A percentile compares a stretch with the other conserved stretches of the same genome.
These are phyloP conservation scores for Sarcophaga variegata DNA, from an alignment of 2,888 invertebrate species.

Conservation along the genomic window DNA sequence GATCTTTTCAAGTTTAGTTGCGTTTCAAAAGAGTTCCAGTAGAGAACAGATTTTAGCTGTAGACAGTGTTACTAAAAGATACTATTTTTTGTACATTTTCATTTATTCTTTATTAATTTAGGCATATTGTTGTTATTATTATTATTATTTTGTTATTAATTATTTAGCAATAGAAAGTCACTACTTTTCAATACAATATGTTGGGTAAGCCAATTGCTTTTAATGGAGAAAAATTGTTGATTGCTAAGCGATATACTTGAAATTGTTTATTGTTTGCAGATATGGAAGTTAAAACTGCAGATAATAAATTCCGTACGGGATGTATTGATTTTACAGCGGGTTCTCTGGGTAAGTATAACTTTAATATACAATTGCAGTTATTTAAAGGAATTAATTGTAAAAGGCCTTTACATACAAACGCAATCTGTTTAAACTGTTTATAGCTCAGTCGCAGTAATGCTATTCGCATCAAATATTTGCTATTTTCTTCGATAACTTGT, in stretches of 20 bases:
- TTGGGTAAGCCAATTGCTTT: conserved; percentile 45
- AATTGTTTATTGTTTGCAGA: conserved; percentile 47
- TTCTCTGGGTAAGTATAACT: conserved; percentile 86
- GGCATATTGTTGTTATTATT: conserved; percentile 2
- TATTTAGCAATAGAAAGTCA: neutral
- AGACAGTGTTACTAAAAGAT: conserved; percentile 10
- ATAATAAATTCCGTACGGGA: conserved; percentile 80
- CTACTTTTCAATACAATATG: conserved; percentile 26
- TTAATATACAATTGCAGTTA: neutral
- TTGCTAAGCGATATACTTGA: neutral
- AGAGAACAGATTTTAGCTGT: conserved; percentile 30
- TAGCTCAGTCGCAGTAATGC: too few species aligned
- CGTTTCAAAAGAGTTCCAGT: conserved; percentile 54
- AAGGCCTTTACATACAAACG: neutral
- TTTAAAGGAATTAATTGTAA: conserved; percentile 14
- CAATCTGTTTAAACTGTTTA: too few species aligned
- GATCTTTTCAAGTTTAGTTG: conserved; percentile 55
- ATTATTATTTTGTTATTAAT: conserved; percentile 7
- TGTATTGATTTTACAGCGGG: conserved; percentile 92
- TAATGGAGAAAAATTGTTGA: neutral
- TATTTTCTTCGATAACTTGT: too few species aligned
- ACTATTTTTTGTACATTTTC: conserved; percentile 1
- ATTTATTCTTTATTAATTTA: conserved; percentile 38
- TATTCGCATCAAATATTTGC: too few species aligned
- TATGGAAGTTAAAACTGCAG: conserved; percentile 39